Percentiles rank a stretch among this genome's conserved stretches.
Evolutionary conservation across 2,888 invertebrate species (phyloP).

Genomic region (Hypolimnas misippus): DNA sequence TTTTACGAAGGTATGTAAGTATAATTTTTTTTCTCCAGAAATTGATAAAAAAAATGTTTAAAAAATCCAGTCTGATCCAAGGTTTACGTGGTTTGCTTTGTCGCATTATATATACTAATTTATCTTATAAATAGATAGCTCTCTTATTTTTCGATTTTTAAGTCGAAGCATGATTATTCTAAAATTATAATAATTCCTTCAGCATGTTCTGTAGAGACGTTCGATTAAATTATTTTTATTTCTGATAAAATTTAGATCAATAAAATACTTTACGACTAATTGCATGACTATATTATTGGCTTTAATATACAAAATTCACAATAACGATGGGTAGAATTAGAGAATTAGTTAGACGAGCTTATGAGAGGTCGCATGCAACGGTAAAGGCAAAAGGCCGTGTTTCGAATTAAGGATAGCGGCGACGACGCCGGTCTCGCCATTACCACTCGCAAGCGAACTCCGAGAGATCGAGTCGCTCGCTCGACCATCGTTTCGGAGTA

Average conservation of each 20-base stretch:
- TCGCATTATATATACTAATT: conserved; percentile 62
- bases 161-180: conserved; percentile 67
- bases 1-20: conserved; percentile 28
- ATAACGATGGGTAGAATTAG: conserved; percentile 42
- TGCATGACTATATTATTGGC: conserved; percentile 68
- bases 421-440: conserved; percentile 5
- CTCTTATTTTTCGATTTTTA: conserved; percentile 52
- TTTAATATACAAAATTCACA: conserved; percentile 54
- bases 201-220: conserved; percentile 71
- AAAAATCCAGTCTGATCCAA: conserved; percentile 59
- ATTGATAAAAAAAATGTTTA: conserved; percentile 4
- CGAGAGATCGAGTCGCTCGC: conserved; percentile 27
- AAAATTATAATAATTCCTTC: conserved; percentile 54
- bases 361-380: conserved; percentile 34
- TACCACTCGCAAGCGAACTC: conserved; percentile 18
- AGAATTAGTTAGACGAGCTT: conserved; percentile 40
- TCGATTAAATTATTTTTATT: conserved; percentile 30
- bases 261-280: conserved; percentile 56
- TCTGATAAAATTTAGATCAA: conserved; percentile 27
- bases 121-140: conserved; percentile 64
- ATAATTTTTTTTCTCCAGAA: background rate
- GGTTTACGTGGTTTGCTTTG: conserved; percentile 62
- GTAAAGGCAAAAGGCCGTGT: conserved; percentile 38
- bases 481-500: conserved; percentile 23
- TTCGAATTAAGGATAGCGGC: conserved; percentile 37